Evolutionary conservation across 2,888 invertebrate genomes (phyloP), one percentile per base, ranked within the genome.

Genomic region (Urechis unicinctus): DNA sequence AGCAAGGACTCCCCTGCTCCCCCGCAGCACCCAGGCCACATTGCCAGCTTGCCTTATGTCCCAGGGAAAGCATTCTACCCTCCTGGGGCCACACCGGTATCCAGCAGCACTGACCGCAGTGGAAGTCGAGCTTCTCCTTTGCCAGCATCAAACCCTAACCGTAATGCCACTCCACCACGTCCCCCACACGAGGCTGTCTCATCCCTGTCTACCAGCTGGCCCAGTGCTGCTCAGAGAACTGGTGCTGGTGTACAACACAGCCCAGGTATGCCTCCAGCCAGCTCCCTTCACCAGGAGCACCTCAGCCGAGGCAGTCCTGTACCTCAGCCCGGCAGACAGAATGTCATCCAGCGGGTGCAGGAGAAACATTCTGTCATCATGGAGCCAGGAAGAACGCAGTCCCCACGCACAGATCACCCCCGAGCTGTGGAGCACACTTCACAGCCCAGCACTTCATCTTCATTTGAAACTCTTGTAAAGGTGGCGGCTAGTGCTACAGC

Each of bases 401-500:
- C 75, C 92, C 92, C 77, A 29, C 21, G 29, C 48, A 21, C 2
- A 21, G 91, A 2, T 22, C 22, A 22, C 29, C 48, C 21, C 48
- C 29, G 1, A 2, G 22, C 21, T 13, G 26, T 29, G 13, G 48
- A 48, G 13, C 25, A 29, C n/a, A 48, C 36, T 50, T 28, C 31
- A 2, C 50, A 31, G 28, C 24, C 30, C 21, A 50, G 46, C 41
- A 46, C 48, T 28, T 47, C 44, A 22, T 46, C 58, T 1, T 50
- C 91, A 1, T 85, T 93, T 71, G 87, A 88, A 31, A 89, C 89
- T 51, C 80, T 93, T 53, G 93, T 92, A 6, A 91, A 93, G 75
- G 89, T 90, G 17, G 92, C 92, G n/a, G 89, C 89, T 1, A 88
- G 90, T 66, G 92, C 92, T 69, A 89, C 90, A 0, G 88, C 89